Conservation (phyloP, 1,140 invertebrate genomes). For the Drosophila eugracilis region DNA sequence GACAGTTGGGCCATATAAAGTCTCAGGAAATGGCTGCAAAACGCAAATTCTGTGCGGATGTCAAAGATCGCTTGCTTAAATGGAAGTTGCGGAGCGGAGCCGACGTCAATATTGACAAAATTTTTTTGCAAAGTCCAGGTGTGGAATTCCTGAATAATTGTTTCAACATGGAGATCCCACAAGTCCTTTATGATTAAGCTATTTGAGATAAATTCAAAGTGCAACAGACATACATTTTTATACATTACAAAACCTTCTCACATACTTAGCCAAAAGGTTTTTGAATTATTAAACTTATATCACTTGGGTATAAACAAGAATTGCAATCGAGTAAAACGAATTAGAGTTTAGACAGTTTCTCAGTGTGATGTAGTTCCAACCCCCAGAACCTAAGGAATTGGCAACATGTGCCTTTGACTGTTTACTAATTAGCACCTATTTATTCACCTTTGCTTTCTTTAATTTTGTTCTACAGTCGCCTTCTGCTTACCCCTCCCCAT, state of each 20-base stretch:
- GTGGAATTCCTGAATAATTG: too few species aligned
- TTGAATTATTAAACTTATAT: not conserved
- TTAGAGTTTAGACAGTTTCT: conserved; percentile 3
- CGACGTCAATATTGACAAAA: not conserved
- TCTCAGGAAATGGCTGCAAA: not conserved
- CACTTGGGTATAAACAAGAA: too few species aligned
- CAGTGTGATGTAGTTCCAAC: conserved; percentile 9
- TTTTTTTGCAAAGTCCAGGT: not conserved
- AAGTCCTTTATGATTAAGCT: too few species aligned
- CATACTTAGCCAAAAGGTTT: too few species aligned
- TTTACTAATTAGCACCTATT: conserved; percentile 69
- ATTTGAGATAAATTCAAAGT: not conserved
- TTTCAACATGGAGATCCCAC: too few species aligned
- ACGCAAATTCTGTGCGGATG: conserved; percentile 41
- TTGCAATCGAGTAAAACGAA: not conserved
- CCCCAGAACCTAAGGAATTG: not conserved
- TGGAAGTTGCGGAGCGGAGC: conserved; percentile 16
- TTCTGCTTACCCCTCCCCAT: conserved; percentile 5
- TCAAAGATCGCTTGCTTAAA: conserved; percentile 41
- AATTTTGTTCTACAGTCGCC: conserved; percentile 13
- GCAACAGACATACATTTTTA: not conserved
- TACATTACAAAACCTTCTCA: not conserved
- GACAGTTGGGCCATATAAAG: not conserved
- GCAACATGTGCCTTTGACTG: conserved; percentile 69
- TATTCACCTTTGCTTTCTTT: conserved; percentile 56